Evolutionary conservation across 2,888 invertebrate genomes (phyloP), one percentile per base, ranked within the genome.

Genomic region (Folsomia candida): DNA sequence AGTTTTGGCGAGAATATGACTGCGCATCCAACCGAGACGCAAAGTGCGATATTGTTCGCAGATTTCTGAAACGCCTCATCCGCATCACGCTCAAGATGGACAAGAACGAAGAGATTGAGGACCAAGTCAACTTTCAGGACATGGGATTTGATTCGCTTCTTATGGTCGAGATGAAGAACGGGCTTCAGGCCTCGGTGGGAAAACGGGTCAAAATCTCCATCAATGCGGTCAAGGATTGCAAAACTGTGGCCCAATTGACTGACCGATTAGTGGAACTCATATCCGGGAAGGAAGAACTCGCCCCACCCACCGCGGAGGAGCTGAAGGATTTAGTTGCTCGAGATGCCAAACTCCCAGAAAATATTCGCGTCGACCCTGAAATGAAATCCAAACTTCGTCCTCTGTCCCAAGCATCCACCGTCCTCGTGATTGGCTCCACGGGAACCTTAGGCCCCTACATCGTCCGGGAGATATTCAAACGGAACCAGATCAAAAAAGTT

Each of bases 131-230:
- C 18, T 54, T 54, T 20, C 54, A 54, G 22, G 28, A 65, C 0
- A 11, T 75, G 9, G 75, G 75, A 2, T 28, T 75, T 1, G 75
- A 75, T 26, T 71, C 71, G 3, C 64, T 75, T n/a, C n/a, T n/a
- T n/a, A n/a, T n/a, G n/a, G n/a, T n/a, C n/a, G n/a, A n/a, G n/a
- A n/a, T n/a, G n/a, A n/a, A n/a, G n/a, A n/a, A n/a, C n/a, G n/a
- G n/a, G n/a, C n/a, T n/a, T n/a, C n/a, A n/a, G n/a, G n/a, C n/a
- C n/a, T n/a, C n/a, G n/a, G n/a, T n/a, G n/a, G n/a, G n/a, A n/a
- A n/a, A n/a, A n/a, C n/a, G n/a, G n/a, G n/a, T n/a, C n/a, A n/a
- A n/a, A n/a, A n/a, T n/a, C n/a, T n/a, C n/a, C n/a, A n/a, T n/a
- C n/a, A n/a, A n/a, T n/a, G n/a, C n/a, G n/a, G n/a, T n/a, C n/a